These are phyloP conservation scores for Latrodectus elegans DNA, from an alignment of 2,888 invertebrate species.

Conservation along the genomic window DNA sequence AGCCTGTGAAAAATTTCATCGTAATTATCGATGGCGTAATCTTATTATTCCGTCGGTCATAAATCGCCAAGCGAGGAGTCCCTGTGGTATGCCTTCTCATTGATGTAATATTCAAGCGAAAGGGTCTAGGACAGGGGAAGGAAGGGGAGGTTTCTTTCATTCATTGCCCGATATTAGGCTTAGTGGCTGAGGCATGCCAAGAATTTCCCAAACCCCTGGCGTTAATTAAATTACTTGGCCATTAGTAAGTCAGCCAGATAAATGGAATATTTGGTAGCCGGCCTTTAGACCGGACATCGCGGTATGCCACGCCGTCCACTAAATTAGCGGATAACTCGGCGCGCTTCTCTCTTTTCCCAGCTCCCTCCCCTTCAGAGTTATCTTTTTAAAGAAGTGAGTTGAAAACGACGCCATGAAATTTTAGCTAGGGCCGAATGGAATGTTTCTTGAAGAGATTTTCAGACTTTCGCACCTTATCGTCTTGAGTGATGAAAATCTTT, in stretches of 20 bases:
- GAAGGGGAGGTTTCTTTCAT: conserved; percentile 61
- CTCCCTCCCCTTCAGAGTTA: too few species aligned
- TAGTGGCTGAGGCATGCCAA: conserved; percentile 68
- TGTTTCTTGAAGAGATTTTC: too few species aligned
- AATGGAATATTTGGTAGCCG: conserved; percentile 54
- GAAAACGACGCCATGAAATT: too few species aligned
- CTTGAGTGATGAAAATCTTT: too few species aligned
- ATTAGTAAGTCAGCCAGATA: conserved; percentile 64
- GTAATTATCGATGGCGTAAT: too few species aligned
- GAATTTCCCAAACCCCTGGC: conserved; percentile 68
- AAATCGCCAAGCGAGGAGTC: conserved; percentile 38
- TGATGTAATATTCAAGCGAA: conserved; percentile 65
- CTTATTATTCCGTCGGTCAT: conserved; percentile 4
- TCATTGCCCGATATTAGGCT: conserved; percentile 68
- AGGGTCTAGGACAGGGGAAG: conserved; percentile 1
- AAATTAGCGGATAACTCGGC: conserved; percentile 65
- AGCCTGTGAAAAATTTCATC: too few species aligned
- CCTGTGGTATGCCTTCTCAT: conserved; percentile 37
- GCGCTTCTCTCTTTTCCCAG: not conserved
- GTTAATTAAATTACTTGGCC: conserved; percentile 69
- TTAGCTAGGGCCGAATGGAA: too few species aligned
- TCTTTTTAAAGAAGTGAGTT: too few species aligned
- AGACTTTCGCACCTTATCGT: too few species aligned
- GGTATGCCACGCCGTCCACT: conserved; percentile 63
- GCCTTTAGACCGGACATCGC: conserved; percentile 46